Evolutionary conservation across 2,888 invertebrate species (phyloP).

Genomic region (Philaethria dido): DNA sequence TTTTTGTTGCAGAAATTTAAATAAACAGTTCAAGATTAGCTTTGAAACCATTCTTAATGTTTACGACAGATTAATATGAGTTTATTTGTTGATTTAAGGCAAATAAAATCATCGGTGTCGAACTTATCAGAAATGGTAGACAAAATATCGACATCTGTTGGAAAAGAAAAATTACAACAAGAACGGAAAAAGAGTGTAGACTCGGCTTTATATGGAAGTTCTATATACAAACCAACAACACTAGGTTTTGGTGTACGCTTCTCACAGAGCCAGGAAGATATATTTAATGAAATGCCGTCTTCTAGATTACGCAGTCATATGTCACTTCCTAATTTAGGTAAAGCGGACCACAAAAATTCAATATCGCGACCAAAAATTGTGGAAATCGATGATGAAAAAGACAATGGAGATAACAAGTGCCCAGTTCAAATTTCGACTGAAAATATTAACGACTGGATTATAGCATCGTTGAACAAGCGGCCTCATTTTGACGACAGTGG

Average conservation of each 20-base stretch:
- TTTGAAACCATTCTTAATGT: conserved; percentile 42
- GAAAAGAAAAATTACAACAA: conserved; percentile 58
- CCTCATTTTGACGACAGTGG: conserved; percentile 76
- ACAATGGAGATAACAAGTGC: conserved; percentile 54
- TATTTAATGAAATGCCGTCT: conserved; percentile 74
- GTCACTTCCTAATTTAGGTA: conserved; percentile 78
- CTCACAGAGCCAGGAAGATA: conserved; percentile 76
- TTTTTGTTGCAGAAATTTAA: conserved; percentile 42
- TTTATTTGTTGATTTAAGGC: conserved; percentile 78
- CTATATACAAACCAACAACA: conserved; percentile 72
- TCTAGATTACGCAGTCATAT: conserved; percentile 75
- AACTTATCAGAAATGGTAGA: conserved; percentile 80
- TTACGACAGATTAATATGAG: conserved; percentile 61
- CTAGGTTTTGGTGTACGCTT: conserved; percentile 77
- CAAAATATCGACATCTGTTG: conserved; percentile 69
- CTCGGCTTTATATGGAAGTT: conserved; percentile 59
- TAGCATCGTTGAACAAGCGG: conserved; percentile 71
- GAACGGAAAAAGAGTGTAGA: conserved; percentile 60
- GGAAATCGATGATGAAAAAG: conserved; percentile 69
- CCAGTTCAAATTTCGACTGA: conserved; percentile 64
- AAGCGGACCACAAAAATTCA: conserved; percentile 65
- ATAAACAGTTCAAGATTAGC: conserved; percentile 3
- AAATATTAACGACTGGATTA: conserved; percentile 71
- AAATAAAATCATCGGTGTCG: conserved; percentile 77
- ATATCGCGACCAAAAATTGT: conserved; percentile 64